Conservation (phyloP, 2,797 vertebrate genomes). For the Phylloscopus collybita region DNA sequence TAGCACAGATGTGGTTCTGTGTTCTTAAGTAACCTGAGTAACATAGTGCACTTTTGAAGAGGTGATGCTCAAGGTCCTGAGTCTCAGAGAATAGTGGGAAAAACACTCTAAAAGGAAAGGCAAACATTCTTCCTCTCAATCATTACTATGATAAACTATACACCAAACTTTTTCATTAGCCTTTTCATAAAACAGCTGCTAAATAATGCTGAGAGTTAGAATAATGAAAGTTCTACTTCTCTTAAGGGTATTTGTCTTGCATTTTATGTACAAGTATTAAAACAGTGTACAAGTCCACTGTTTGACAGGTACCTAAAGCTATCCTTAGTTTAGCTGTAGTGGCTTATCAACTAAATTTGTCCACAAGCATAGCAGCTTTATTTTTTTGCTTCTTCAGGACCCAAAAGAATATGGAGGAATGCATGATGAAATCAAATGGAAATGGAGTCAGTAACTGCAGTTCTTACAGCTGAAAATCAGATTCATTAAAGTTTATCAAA, state of each 20-base stretch:
- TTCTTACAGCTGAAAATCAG: background rate
- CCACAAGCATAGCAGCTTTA: background rate
- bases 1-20: slow-evolving; percentile 32
- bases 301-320: background rate
- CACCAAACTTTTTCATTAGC: background rate
- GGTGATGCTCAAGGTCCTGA: background rate
- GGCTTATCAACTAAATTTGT: background rate
- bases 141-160: background rate
- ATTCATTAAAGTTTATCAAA: background rate
- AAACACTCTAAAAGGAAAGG: background rate
- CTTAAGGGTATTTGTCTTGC: background rate
- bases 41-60: background rate
- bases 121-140: background rate
- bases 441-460: background rate
- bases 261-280: background rate
- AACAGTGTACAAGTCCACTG: background rate
- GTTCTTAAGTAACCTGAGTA: slow-evolving; percentile 43
- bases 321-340: background rate
- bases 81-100: background rate
- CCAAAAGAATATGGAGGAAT: background rate
- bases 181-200: background rate
- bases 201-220: background rate
- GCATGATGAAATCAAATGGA: background rate
- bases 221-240: background rate
- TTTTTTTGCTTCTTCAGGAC: background rate